A percentile compares a stretch with the other conserved stretches of the same genome.
These are phyloP conservation scores for Ceratitis capitata DNA, from an alignment of 1,140 invertebrate species.

Conservation along the genomic window DNA sequence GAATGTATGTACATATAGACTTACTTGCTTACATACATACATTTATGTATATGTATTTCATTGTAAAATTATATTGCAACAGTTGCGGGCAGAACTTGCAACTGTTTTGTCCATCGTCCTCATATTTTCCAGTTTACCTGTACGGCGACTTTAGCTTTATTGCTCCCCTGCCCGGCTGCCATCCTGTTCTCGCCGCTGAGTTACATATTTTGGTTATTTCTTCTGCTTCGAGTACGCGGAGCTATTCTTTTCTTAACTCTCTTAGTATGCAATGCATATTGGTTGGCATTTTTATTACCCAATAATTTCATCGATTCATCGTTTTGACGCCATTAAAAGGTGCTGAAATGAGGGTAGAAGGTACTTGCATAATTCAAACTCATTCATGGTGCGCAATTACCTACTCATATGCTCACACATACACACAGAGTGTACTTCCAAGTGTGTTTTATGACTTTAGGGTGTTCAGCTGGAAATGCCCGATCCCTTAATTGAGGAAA, in stretches of 20 bases:
- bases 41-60: neutral
- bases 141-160: too few relatives aligned
- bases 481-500: too few relatives aligned
- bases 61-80: neutral
- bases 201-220: too few relatives aligned
- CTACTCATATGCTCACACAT: too few relatives aligned
- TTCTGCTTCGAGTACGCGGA: neutral
- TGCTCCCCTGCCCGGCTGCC: neutral
- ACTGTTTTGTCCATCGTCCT: neutral
- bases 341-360: neutral
- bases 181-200: too few relatives aligned
- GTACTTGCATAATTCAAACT: neutral
- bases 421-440: too few relatives aligned
- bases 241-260: neutral
- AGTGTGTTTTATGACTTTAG: too few relatives aligned
- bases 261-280: too few relatives aligned
- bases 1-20: too few relatives aligned
- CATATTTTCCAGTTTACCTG: neutral
- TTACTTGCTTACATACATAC: too few relatives aligned
- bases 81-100: neutral
- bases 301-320: constrained; percentile 10
- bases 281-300: neutral
- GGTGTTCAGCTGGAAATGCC: too few relatives aligned
- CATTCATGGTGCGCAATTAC: neutral
- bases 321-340: constrained; percentile 28